Conservation (phyloP, 1,140 invertebrate species). For the Lepidurus packardi region DNA sequence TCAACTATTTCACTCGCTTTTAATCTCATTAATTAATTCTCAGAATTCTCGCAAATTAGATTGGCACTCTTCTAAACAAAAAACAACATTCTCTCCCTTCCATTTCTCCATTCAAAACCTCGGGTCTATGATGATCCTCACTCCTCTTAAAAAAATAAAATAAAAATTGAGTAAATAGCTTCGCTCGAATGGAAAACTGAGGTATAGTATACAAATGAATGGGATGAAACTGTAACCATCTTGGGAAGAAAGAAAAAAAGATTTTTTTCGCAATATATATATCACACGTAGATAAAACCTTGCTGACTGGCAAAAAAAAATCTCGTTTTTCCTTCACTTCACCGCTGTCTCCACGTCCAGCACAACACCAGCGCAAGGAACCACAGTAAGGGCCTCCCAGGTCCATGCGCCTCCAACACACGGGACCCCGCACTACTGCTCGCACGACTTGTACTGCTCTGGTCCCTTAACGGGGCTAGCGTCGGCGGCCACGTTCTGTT, state of each 20-base stretch:
- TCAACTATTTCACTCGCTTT: no score
- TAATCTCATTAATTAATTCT: no score
- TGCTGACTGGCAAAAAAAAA: not conserved
- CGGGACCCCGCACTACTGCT: not conserved
- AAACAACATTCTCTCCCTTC: not conserved
- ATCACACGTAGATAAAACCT: no score
- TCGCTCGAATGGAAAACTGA: not conserved
- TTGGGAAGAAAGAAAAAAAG: no score
- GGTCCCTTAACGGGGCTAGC: not conserved
- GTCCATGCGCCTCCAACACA: constrained; percentile 29
- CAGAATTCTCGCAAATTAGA: not conserved
- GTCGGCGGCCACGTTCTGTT: constrained; percentile 25
- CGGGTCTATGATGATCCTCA: no score
- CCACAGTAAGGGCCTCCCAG: constrained; percentile 24
- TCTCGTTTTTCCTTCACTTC: not conserved
- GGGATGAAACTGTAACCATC: no score
- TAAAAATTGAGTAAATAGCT: no score
- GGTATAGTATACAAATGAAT: constrained; percentile 16
- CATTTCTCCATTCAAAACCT: not conserved
- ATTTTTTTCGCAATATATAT: no score
- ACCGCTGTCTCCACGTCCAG: not conserved
- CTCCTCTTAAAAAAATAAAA: no score
- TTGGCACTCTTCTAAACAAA: not conserved
- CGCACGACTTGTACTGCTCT: not conserved
- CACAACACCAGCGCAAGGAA: constrained; percentile 5